Base-by-base conservation (phyloP, 2,888 invertebrate genomes). In the Automeris io region DNA sequence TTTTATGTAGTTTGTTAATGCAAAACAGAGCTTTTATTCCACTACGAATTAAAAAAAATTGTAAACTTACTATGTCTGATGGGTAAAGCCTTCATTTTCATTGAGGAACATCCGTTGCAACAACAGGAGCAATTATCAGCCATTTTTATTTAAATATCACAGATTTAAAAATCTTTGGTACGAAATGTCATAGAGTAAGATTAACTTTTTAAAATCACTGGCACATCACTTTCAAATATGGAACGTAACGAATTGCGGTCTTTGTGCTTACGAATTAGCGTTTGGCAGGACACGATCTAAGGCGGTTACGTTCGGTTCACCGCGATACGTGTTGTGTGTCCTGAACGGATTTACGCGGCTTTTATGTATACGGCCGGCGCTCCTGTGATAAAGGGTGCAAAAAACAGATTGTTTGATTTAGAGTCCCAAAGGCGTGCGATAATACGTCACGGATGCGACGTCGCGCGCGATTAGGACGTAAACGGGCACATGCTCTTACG, bases 341-440 rank as follows among this genome's bases (percentile, higher is more conserved):
- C 83, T 83, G 82, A 77, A 78, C 75, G 70, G 68, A 74, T 82
- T 83, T 77, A 75, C 72, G 74, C 70, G 61, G 76, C 79, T 83
- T 85, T 82, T 85, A 85, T 82, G 81, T 77, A 54, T 65, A 57
- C 65, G 70, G 70, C 62, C 63, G 75, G 71, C 75, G 73, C 71
- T 72, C 74, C 80, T 64, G 75, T 76, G 77, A 79, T 81, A 81
- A 74, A 79, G 83, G 81, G 83, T 82, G 81, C 73, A 82, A 85
- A 83, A 85, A 83, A 80, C 72, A 43, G 73, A 75, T 77, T 83
- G 82, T 83, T 85, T 81, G 74, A 70, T 65, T 65, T 61, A 56
- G 73, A 75, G 79, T 81, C 73, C 74, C 49, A 66, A 36, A 49
- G 65, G 37, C 53, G 41, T 51, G 46, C 62, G 70, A 46, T 60